Percentiles rank a stretch among this genome's conserved stretches.
Evolutionary conservation across 2,113 vertebrate genomes (phyloP).

Genomic region (Lucifuga dentata): DNA sequence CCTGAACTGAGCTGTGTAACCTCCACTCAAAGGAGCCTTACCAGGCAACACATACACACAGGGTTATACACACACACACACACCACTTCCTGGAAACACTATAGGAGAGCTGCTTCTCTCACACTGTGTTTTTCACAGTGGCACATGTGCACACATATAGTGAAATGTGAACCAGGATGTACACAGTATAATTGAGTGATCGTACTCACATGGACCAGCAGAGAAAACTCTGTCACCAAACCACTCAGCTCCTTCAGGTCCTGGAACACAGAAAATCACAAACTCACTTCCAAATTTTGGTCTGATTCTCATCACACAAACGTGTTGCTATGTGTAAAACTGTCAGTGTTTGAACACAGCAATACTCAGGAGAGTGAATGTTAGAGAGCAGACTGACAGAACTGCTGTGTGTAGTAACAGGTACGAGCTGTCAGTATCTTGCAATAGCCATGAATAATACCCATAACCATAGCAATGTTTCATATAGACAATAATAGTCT

Average conservation of each 20-base stretch:
- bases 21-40: constrained; percentile 64
- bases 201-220: constrained; percentile 92
- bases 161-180: constrained; percentile 1
- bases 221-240: constrained; percentile 91
- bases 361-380: neutral
- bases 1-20: constrained; percentile 58
- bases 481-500: neutral
- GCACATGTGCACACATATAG: constrained; percentile 31
- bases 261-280: constrained; percentile 71
- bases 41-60: constrained; percentile 58
- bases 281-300: constrained; percentile 12
- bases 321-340: neutral
- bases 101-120: constrained; percentile 22
- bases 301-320: constrained; percentile 21
- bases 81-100: constrained; percentile 51
- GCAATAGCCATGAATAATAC: constrained; percentile 1
- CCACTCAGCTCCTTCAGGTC: constrained; percentile 90
- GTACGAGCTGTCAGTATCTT: constrained; percentile 14
- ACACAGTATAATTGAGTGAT: constrained; percentile 23
- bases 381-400: neutral
- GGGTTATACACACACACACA: constrained; percentile 35
- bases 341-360: neutral
- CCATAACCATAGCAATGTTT: constrained; percentile 2
- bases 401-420: neutral
- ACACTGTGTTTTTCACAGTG: constrained; percentile 32